phyloP scores from a whole-genome alignment of 2,888 invertebrate species.

The Andrena chrysosceles region DNA sequence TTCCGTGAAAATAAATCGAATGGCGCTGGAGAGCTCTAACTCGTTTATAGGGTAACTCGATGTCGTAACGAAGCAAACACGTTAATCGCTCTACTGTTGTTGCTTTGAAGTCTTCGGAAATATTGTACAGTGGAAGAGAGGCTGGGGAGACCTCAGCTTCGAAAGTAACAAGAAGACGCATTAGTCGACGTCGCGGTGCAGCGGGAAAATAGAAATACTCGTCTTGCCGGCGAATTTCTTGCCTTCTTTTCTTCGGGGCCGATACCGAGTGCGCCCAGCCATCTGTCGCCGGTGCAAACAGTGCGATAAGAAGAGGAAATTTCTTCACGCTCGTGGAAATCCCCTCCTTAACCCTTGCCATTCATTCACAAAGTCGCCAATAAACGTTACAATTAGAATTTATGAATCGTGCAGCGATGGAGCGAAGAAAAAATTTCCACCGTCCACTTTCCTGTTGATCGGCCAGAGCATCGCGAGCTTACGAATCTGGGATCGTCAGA shows the following conservation, averaged over 20 bases:
- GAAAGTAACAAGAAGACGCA: neutral
- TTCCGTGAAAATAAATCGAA: slow-evolving; percentile 40
- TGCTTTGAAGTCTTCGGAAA: neutral
- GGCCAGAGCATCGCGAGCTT: too few species aligned
- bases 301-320: slow-evolving; percentile 19
- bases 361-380: neutral
- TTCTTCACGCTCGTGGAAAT: slow-evolving; percentile 14
- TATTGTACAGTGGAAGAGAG: neutral
- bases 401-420: neutral
- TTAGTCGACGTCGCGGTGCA: slow-evolving; percentile 25
- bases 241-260: slow-evolving; percentile 22
- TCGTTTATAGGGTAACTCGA: slow-evolving; percentile 1
- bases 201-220: slow-evolving; percentile 34
- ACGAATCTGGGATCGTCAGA: neutral
- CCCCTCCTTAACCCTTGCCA: neutral
- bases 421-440: neutral
- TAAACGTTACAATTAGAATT: neutral
- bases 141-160: neutral
- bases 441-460: neutral
- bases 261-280: slow-evolving; percentile 6
- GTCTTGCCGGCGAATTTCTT: slow-evolving; percentile 36
- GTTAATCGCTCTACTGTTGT: slow-evolving; percentile 7
- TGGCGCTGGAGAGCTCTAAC: slow-evolving; percentile 16
- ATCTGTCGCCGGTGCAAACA: slow-evolving; percentile 19
- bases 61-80: slow-evolving; percentile 27